Evolutionary conservation across 2,797 vertebrate genomes (phyloP), one percentile per base, ranked within the genome.

Genomic region (Micropoecilia bifurca): DNA sequence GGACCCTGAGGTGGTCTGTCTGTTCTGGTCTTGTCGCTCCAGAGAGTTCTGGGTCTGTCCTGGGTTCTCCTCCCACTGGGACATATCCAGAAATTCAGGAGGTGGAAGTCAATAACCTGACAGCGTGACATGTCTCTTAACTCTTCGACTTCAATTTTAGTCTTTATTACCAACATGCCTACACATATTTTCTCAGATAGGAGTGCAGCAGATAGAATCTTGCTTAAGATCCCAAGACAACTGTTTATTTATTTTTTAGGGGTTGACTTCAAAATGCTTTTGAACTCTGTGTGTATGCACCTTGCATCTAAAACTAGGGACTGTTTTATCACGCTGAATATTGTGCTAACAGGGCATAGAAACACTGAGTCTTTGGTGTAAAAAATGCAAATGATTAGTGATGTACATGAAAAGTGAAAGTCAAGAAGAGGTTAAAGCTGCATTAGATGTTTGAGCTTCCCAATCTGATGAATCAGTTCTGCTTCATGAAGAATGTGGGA

Each of bases 341-440:
- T 33, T 61, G 28, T 81, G 75, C 47, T 30, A 18, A 39, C 41
- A 3, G 71, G 4, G 55, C 53, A 53, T 61, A 61, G 28, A 33
- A 33, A 33, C 12, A 61, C 55, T 39, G 75, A 68, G 41, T 50
- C 57, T 68, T 28, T 71, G 8, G 48, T 47, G 45, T 79, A 55
- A 43, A 69, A 61, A 61, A 25, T 33, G 28, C 59, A 33, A 61
- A 61, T 33, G 9, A 33, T 33, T 18, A 59, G 22, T 2, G 30
- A 45, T 13, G 33, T 57, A 75, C 53, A 46, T 71, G 66, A 30
- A 30, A 59, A 59, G 12, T 30, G 57, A 28, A 47, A 83, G 39
- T 18, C 69, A 46, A 20, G 74, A n/a, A 80, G 22, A 81, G 78
- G 90, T 88, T 81, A 55, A 80, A 80, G 83, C 63, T 47, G 76